phyloP scores from a whole-genome alignment of 2,113 vertebrate species.

The Pituophis catenifer region DNA sequence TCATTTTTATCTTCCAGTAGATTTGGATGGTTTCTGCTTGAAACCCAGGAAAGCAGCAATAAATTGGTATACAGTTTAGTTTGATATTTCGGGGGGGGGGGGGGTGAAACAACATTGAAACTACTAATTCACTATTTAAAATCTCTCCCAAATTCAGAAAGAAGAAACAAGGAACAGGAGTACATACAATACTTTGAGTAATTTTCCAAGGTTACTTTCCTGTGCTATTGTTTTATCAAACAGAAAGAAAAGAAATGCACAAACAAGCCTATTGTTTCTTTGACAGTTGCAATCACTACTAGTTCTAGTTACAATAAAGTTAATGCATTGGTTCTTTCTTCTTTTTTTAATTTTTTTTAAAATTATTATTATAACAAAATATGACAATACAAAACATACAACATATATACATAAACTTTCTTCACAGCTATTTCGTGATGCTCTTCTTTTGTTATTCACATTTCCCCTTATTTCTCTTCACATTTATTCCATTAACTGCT shows the following conservation, averaged over 20 bases:
- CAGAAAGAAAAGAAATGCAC: neutral
- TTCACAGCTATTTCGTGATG: too few relatives aligned
- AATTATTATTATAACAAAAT: too few relatives aligned
- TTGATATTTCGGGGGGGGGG: neutral
- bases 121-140: neutral
- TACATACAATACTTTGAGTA: neutral
- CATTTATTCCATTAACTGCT: too few relatives aligned
- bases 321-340: neutral
- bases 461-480: too few relatives aligned
- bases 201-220: neutral
- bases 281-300: neutral
- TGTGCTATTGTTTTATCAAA: neutral
- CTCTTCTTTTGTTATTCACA: too few relatives aligned
- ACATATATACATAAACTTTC: too few relatives aligned
- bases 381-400: too few relatives aligned
- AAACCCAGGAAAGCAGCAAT: neutral
- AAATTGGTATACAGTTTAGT: neutral
- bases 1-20: neutral
- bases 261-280: neutral
- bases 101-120: neutral
- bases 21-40: neutral
- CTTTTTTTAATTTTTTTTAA: neutral
- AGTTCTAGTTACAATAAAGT: neutral
- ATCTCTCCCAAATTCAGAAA: neutral
- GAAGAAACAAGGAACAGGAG: neutral